Evolutionary conservation across 2,888 invertebrate genomes (phyloP).

Genomic region (Nasonia oneida): DNA sequence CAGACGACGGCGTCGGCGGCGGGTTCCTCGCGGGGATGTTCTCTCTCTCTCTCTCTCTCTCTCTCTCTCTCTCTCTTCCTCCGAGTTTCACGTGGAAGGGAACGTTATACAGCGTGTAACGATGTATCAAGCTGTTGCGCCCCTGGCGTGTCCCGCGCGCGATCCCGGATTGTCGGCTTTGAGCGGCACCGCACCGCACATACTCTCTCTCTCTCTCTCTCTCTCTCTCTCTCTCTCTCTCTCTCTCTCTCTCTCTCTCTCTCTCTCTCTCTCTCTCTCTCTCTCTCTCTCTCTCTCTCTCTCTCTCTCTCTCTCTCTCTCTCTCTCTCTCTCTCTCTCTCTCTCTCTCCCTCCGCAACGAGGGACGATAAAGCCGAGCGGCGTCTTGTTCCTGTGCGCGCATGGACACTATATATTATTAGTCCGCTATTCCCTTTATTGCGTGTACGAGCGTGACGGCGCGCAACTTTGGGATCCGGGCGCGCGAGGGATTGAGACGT

Average conservation of each 20-base stretch:
- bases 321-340: conserved; percentile 75
- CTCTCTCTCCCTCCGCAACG: conserved; percentile 66
- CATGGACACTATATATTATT: conserved; percentile 78
- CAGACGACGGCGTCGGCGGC: conserved; percentile 38
- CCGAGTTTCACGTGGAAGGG: conserved; percentile 69
- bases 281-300: conserved; percentile 65
- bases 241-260: not conserved
- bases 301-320: conserved; percentile 70
- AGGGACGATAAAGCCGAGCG: conserved; percentile 74
- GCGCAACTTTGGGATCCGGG: conserved; percentile 52
- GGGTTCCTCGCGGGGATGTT: conserved; percentile 55
- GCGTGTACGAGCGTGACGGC: conserved; percentile 63
- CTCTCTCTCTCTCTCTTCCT: conserved; percentile 4
- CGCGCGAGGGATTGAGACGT: conserved; percentile 66
- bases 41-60: conserved; percentile 39
- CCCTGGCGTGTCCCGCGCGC: conserved; percentile 77
- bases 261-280: conserved; percentile 72
- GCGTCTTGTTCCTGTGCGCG: conserved; percentile 73
- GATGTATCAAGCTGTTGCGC: conserved; percentile 79
- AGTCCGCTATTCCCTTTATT: conserved; percentile 69
- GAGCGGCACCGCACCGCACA: conserved; percentile 73
- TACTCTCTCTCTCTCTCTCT: conserved; percentile 71
- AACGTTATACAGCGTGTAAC: conserved; percentile 75
- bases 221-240: conserved; percentile 75
- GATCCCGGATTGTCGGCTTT: conserved; percentile 77